Base-by-base conservation (phyloP, 2,888 invertebrate species). In the Osedax frankpressi region DNA sequence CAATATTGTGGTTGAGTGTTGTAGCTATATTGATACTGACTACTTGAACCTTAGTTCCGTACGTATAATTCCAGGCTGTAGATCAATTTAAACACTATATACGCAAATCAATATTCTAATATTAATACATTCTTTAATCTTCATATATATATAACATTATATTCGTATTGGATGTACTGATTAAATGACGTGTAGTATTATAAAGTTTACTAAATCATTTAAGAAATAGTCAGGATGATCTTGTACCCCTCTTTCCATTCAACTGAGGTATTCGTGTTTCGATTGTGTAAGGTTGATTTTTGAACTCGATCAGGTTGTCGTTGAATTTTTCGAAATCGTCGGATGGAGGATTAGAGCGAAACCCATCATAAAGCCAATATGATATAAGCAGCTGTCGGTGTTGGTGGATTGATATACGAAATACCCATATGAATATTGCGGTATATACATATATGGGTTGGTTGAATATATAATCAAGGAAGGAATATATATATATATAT, bases 281-380 rank as follows among this genome's bases (percentile, higher is more conserved):
- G 6, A 19, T 44, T 11, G 44, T 11, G 19, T 44, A 44, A 44
- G 44, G 44, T 11, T 44, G 44, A 44, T 44, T 44, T 19, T 11
- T 44, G 44, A 19, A 11, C 62, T 74, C 74, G 6, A 72, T 72
- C 28, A 74, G 30, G 26, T 67, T 25, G 3, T 30, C 11, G 68
- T 28, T 60, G 70, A 62, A 69, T 3, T 63, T 3, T 1, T 1
- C 19, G 3, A 74, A n/a, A 28, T 74, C 44, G 1, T 28, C 24
- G n/a, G n/a, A n/a, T 11, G 60, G 60, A 6, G 11, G 25, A 19
- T 27, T 26, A 1, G 24, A 6, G 3, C 67, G 19, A 28, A 74
- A 74, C 14, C 74, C 74, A 26, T 74, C 72, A 2, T 60, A 73
- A 28, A 74, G 25, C 74, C 74, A 74, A 69, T 68, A 74, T 3